phyloP scores from a whole-genome alignment of 2,797 vertebrate species.

The Peromyscus melanophrys region DNA sequence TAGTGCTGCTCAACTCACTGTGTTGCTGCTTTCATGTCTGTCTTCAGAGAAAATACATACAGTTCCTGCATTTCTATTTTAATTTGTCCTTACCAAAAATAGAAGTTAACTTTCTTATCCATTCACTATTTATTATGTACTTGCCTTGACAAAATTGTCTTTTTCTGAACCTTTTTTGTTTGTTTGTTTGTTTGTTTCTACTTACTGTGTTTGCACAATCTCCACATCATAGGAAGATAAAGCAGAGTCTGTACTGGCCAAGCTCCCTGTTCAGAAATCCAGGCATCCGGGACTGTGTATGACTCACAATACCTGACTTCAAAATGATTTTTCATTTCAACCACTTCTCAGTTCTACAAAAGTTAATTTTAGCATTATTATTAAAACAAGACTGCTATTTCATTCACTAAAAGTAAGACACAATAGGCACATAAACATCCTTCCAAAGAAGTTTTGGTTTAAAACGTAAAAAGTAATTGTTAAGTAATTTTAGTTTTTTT shows the following conservation, averaged over 20 bases:
- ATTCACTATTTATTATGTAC: neutral
- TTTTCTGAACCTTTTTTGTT: neutral
- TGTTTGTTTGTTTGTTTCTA: neutral
- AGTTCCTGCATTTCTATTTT: neutral
- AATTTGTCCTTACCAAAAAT: neutral
- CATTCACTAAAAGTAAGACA: slow-evolving; percentile 30
- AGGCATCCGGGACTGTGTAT: neutral
- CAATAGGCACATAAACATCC: neutral
- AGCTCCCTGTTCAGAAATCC: neutral
- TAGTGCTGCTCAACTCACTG: neutral
- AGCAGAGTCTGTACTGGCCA: neutral
- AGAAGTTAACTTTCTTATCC: neutral
- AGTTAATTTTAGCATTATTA: slow-evolving; percentile 13
- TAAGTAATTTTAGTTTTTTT: neutral
- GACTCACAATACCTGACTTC: neutral
- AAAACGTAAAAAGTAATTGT: neutral
- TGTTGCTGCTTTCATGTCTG: neutral
- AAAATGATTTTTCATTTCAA: slow-evolving; percentile 1
- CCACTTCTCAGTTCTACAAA: neutral
- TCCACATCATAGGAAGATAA: neutral
- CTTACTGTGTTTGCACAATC: neutral
- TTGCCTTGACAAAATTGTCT: neutral
- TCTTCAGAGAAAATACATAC: neutral
- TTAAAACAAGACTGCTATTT: neutral
- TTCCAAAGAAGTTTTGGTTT: neutral